These are phyloP conservation scores for Glandiceps talaboti DNA, from an alignment of 53 echinoderm and acorn worm genomes.

Conservation along the genomic window DNA sequence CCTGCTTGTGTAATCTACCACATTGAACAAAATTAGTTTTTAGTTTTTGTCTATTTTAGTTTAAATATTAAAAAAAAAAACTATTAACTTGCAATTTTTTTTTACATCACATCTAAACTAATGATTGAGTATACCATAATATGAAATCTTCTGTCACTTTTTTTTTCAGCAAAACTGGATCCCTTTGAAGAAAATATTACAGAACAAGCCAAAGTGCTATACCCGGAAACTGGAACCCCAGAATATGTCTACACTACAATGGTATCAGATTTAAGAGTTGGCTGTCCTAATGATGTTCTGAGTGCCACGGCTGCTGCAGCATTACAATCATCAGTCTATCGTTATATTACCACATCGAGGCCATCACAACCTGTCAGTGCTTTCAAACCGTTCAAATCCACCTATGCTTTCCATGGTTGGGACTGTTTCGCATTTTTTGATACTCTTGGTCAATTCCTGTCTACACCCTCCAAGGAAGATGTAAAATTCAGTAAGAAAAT, in stretches of 20 bases:
- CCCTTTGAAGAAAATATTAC: not conserved
- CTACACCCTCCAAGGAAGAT: not conserved
- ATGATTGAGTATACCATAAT: not conserved
- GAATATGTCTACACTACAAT: not conserved
- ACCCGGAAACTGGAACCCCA: not conserved
- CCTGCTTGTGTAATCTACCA: too few species aligned
- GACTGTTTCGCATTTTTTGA: not conserved
- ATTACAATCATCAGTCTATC: not conserved
- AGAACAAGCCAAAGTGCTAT: not conserved
- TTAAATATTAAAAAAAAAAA: too few species aligned
- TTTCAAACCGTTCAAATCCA: not conserved
- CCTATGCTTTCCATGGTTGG: not conserved
- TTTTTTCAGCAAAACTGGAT: not conserved
- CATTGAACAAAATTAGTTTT: too few species aligned
- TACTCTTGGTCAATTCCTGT: not conserved
- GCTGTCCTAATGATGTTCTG: not conserved
- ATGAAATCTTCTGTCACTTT: too few species aligned
- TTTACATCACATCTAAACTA: not conserved
- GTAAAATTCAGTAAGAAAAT: not conserved
- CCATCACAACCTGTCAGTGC: not conserved
- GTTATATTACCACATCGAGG: not conserved
- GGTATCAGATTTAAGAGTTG: not conserved
- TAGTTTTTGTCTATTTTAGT: too few species aligned
- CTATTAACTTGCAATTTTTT: too few species aligned
- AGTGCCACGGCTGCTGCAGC: not conserved